Percentiles rank a stretch among this genome's conserved stretches.
Evolutionary conservation across 2,113 vertebrate species (phyloP).

Genomic region (Columba janthina): DNA sequence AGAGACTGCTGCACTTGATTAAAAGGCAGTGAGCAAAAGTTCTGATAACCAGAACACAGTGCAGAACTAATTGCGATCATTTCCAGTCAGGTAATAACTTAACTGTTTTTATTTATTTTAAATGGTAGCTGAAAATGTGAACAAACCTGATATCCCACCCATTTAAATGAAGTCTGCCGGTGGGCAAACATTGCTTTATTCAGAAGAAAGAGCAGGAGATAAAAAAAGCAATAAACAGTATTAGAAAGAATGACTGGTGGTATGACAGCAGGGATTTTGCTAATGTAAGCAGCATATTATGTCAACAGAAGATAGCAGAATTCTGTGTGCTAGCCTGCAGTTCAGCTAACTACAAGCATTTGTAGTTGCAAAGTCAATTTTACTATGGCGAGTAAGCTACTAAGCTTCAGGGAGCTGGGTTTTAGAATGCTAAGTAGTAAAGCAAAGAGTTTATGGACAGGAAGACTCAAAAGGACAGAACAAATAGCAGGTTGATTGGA

Average conservation of each 20-base stretch:
- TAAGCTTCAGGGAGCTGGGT: not conserved
- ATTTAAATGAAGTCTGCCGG: not conserved
- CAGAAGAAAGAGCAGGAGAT: not conserved
- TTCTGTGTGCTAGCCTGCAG: not conserved
- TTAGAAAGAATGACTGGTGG: not conserved
- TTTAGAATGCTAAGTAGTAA: not conserved
- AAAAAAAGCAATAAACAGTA: not conserved
- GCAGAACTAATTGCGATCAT: not conserved
- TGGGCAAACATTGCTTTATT: not conserved
- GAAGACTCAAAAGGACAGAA: not conserved
- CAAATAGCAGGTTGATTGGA: not conserved
- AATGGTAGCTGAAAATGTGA: not conserved
- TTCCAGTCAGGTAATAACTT: not conserved
- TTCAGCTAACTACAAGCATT: not conserved
- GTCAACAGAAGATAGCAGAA: not conserved
- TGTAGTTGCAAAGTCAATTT: conserved; percentile 28
- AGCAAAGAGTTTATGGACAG: not conserved
- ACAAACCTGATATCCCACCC: not conserved
- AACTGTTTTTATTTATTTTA: not conserved
- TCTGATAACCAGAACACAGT: not conserved
- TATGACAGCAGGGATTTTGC: conserved; percentile 7
- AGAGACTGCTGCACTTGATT: not conserved
- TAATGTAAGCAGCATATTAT: not conserved
- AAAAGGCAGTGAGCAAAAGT: not conserved
- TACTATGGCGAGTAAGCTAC: not conserved